Conservation (phyloP, 2,797 vertebrate genomes). For the Enoplosus armatus region DNA sequence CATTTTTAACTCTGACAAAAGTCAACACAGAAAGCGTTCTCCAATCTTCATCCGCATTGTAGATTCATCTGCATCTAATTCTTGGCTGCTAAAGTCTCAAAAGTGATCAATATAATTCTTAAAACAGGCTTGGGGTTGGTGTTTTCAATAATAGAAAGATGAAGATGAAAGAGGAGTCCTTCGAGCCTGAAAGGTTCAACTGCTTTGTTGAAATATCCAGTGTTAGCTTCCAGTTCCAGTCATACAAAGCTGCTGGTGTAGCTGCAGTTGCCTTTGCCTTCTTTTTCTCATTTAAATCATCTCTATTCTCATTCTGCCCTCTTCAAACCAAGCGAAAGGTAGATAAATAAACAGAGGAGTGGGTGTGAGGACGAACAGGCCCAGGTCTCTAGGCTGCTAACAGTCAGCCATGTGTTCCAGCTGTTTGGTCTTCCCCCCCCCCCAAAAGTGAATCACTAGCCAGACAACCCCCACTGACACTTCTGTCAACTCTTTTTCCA, state of each 20-base stretch:
- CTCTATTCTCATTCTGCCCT: slow-evolving; percentile 49
- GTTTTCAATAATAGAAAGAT: slow-evolving; percentile 1
- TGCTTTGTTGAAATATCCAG: slow-evolving; percentile 29
- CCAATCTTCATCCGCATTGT: background rate
- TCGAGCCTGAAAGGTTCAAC: slow-evolving; percentile 19
- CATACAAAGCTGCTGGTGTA: background rate
- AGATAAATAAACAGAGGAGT: slow-evolving; percentile 63
- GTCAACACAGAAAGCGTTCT: background rate
- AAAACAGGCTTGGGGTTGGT: background rate
- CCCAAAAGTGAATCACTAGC: slow-evolving; percentile 39
- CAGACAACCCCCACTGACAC: slow-evolving; percentile 62
- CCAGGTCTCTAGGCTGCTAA: slow-evolving; percentile 50
- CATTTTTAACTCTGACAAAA: background rate
- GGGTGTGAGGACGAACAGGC: slow-evolving; percentile 24
- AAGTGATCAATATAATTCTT: background rate
- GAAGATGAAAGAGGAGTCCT: slow-evolving; percentile 23
- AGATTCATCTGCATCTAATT: background rate
- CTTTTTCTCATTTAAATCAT: slow-evolving; percentile 57
- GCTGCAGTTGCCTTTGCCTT: slow-evolving; percentile 18
- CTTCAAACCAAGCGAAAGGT: slow-evolving; percentile 25
- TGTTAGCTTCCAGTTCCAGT: background rate
- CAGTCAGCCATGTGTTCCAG: slow-evolving; percentile 75
- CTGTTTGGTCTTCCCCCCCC: slow-evolving; percentile 56
- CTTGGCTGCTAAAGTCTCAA: background rate
- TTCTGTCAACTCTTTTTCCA: slow-evolving; percentile 66